Percentiles rank a stretch among this genome's conserved stretches.
phyloP scores from a whole-genome alignment of 2,113 vertebrate genomes.

The Notothenia rossii region DNA sequence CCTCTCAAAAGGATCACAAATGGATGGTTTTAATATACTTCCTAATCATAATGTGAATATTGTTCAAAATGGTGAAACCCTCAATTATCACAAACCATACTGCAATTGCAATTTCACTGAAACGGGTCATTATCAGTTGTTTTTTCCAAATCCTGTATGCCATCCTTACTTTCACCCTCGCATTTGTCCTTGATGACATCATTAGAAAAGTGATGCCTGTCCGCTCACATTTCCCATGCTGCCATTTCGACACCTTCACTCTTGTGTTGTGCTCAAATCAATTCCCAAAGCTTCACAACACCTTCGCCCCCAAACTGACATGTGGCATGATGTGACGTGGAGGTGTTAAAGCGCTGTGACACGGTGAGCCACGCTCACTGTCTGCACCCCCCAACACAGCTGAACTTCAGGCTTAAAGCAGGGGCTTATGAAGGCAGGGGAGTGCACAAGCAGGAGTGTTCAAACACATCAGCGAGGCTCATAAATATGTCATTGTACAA shows the following conservation, averaged over 20 bases:
- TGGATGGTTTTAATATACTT: too few species aligned
- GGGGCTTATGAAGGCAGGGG: slow-evolving; percentile 24
- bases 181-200: background rate
- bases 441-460: slow-evolving; percentile 23
- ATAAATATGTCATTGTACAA: slow-evolving; percentile 72
- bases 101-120: too few species aligned
- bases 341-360: slow-evolving; percentile 46
- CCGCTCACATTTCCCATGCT: slow-evolving; percentile 20
- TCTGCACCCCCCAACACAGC: slow-evolving; percentile 24
- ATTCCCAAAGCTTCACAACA: slow-evolving; percentile 22
- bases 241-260: slow-evolving; percentile 8
- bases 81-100: too few species aligned
- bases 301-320: slow-evolving; percentile 18
- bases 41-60: too few species aligned
- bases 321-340: slow-evolving; percentile 26
- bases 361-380: slow-evolving; percentile 8
- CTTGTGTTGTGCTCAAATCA: slow-evolving; percentile 16
- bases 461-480: slow-evolving; percentile 46
- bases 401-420: slow-evolving; percentile 32
- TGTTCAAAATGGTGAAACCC: too few species aligned
- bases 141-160: too few species aligned
- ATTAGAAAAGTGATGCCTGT: slow-evolving; percentile 7
- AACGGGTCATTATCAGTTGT: too few species aligned
- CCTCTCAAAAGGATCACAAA: too few species aligned
- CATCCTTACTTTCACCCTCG: background rate